Base-by-base conservation (phyloP, 2,797 vertebrate species). In the Acrocephalus scirpaceus region DNA sequence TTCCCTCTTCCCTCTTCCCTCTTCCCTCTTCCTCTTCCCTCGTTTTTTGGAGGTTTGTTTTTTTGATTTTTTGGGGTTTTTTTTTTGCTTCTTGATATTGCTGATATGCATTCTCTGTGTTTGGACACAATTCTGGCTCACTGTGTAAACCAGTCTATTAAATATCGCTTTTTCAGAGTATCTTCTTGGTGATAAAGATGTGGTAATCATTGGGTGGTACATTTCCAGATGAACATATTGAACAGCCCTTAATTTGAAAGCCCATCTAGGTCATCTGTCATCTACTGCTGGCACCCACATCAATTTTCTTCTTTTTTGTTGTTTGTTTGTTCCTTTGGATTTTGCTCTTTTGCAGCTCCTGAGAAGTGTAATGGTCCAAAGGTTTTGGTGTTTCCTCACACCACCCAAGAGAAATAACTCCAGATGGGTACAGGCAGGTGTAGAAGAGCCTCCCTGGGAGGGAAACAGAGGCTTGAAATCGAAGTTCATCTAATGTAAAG, bases 201-300 rank as follows among this genome's bases (percentile, higher is more conserved):
- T 88, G 32, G 10, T 72, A 77, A 56, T 73, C 4, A 32, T 87
- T 93, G 70, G 53, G 36, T 86, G 48, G 67, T 83, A 22, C 11
- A 6, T 64, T 80, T 83, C 64, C 44, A 74, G 56, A 73, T 73
- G 13, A 91, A 34, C 30, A 14, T 88, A 83, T 88, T 80, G 88
- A 94, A 57, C 82, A 88, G 57, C 20, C 26, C 79, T 86, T 90
- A 77, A 94, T 94, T 90, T 64, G 60, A 90, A 93, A 74, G 69
- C 85, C 25, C 6, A 26, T 77, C 25, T 58, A 50, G 72, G 92
- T 25, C 11, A 86, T 72, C 69, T 82, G 30, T 71, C 42, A 61
- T 58, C 71, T 87, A 23, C 74, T 47, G 36, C 77, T 74, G 84
- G 75, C 47, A 40, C 42, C 38, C 6, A 3, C 74, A 62, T 90